Evolutionary conservation across 2,797 vertebrate species (phyloP), one percentile per base, ranked within the genome.

Genomic region (Limosa lapponica): DNA sequence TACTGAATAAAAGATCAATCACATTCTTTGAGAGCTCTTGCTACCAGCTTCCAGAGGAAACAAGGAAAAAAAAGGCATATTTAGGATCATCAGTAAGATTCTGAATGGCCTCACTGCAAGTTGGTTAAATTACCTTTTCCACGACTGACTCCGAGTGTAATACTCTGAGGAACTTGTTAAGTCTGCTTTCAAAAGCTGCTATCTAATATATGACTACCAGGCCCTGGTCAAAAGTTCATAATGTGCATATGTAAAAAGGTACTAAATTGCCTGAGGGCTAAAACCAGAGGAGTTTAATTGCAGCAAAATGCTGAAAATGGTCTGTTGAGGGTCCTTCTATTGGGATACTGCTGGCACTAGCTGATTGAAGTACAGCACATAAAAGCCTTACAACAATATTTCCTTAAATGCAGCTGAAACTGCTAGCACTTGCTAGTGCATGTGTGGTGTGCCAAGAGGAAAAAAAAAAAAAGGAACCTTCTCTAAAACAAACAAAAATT

Each of bases 221-320:
- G 97, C 98, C 98, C 98, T 99, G 99, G 99, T 99, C 99, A 99
- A 99, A 99, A 99, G 99, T 99, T 99, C 98, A 99, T 98, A 98
- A 98, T 97, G 98, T 98, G 98, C 98, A 99, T 99, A 99, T 99
- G 99, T 99, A 99, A 99, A 99, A 99, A 99, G 99, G 99, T 99
- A 99, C 99, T 99, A 98, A 98, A 98, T 98, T 99, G 98, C 98
- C 98, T 98, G 98, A 98, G 99, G 99, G 99, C 98, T 97, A 98
- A 98, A 99, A 98, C 98, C 98, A 98, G 98, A 99, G 99, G 98
- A 99, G 99, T 99, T 99, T 99, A 99, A 99, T 98, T 98, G 98
- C 98, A 98, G 98, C 98, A 99, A 99, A 99, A 98, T 98, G 98
- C 98, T 98, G 98, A 98, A 99, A 98, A 98, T 96, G 98, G 98